Base-by-base conservation (phyloP, 2,797 vertebrate genomes). In the Leptoclinus maculatus region DNA sequence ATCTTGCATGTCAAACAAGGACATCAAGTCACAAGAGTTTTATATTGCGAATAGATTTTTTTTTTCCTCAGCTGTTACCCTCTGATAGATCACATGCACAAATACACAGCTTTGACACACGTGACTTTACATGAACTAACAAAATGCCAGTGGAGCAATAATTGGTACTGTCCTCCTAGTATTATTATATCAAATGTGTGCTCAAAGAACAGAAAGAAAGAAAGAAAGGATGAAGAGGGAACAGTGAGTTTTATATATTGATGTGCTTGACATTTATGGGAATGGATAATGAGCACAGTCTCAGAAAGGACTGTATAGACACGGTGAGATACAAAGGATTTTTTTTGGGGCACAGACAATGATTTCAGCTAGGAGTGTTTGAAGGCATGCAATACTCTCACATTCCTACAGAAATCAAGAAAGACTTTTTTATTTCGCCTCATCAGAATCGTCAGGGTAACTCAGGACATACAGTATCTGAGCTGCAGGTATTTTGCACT, bases 181-280 rank as follows among this genome's bases (percentile, higher is more conserved):
- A 29, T 29, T 32, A 16, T 14, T 17, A 41, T 47, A 45, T 47
- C 29, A 54, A 19, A 53, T 23, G 21, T 23, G 49, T 53, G n/a
- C n/a, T 23, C 49, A 23, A 23, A 53, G 11, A 53, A 53, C 10
- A 25, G n/a, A 53, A 25, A 23, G 49, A 53, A 13, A 13, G 12
- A 41, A 53, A 5, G n/a, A 47, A 43, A 45, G 41, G 41, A 49
- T n/a, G 10, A 49, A 49, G 5, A 47, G 23, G 12, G 38, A 79
- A 58, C 16, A 45, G n/a, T 47, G 43, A 71, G 25, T 47, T 67
- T 25, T 41, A 17, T 54, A 62, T 62, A 17, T 74, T n/a, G 58
- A 76, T 47, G 21, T 68, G 38, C 29, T 69, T 83, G 64, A 45
- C 43, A 45, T 72, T 59, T 65, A 53, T 72, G 39, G 19, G 51